Base-by-base conservation (phyloP, 2,113 vertebrate species). In the Microtus ochrogaster region DNA sequence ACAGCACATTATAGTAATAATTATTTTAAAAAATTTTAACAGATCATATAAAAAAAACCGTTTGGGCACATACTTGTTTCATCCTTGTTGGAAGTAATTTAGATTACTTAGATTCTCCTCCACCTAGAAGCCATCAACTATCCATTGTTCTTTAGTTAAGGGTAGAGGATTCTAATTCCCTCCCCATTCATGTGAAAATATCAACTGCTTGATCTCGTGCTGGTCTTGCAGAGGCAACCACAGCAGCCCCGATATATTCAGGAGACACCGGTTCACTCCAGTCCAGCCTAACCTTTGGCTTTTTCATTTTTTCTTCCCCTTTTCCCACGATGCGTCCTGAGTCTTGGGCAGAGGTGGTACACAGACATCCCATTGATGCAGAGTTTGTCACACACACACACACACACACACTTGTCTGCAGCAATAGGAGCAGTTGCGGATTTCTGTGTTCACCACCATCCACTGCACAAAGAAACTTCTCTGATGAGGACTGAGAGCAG, bases 21-120 rank as follows among this genome's bases (percentile, higher is more conserved):
- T 91, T 2, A 87, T 52, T 92, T 95, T 77, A 41, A 79, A 84
- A 84, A 96, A n/a, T 74, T 8, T 76, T 61, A 89, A 55, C 30
- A 82, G 44, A 86, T 1, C 30, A 94, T 22, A 28, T 66, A 84
- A 61, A 85, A 58, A 58, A 58, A 65, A 86, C 7, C 83, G 66
- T 82, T 30, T 4, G 78, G 61, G 28, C 47, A 90, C 73, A 89
- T 58, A 41, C 12, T 33, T 63, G 10, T 47, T 94, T 92, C 49
- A 92, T 87, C 49, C 30, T 28, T 73, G 19, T 21, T 58, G 58
- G 76, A 76, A 47, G 30, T 49, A 33, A 61, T 19, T 63, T 84
- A 28, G 22, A 28, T 84, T 65, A 65, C 55, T 55, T 55, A 55
- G 55, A 63, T 5, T 58, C 19, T 58, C 55, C 55, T 6, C 55